These are phyloP conservation scores for Pseudomyrmex dendroicus DNA, from an alignment of 1,140 invertebrate genomes.

Conservation along the genomic window DNA sequence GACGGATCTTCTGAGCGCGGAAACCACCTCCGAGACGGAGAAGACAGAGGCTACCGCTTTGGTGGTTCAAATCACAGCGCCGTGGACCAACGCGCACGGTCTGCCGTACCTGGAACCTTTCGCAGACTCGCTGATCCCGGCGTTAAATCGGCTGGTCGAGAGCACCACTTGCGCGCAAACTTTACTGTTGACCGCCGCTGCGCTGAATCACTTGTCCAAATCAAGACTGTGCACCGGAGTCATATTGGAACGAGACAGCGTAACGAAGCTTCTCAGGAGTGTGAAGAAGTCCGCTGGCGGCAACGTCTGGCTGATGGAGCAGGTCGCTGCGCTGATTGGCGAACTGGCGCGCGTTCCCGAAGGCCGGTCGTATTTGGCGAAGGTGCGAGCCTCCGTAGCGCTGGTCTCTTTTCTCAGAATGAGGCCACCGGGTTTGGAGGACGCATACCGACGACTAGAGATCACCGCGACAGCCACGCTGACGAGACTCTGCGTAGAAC, in stretches of 20 bases:
- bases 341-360: conserved; percentile 90
- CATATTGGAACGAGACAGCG: conserved; percentile 87
- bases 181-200: conserved; percentile 88
- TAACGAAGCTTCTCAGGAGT: conserved; percentile 85
- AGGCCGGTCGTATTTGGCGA: conserved; percentile 87
- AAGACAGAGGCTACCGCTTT: conserved; percentile 89
- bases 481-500: conserved; percentile 91
- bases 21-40: conserved; percentile 83
- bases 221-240: conserved; percentile 79
- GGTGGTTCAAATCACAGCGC: conserved; percentile 90
- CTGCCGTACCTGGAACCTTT: conserved; percentile 76
- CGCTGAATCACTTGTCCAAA: conserved; percentile 88
- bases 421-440: conserved; percentile 87
- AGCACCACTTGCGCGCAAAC: conserved; percentile 87
- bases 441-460: conserved; percentile 91
- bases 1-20: conserved; percentile 85
- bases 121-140: conserved; percentile 69
- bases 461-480: conserved; percentile 94
- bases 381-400: conserved; percentile 88
- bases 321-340: conserved; percentile 93
- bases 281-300: conserved; percentile 82
- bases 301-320: conserved; percentile 87
- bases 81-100: conserved; percentile 87
- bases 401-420: conserved; percentile 92
- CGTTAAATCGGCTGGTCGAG: conserved; percentile 85